Conservation (phyloP, 2,797 vertebrate species). For the Ctenosaura bakeri region DNA sequence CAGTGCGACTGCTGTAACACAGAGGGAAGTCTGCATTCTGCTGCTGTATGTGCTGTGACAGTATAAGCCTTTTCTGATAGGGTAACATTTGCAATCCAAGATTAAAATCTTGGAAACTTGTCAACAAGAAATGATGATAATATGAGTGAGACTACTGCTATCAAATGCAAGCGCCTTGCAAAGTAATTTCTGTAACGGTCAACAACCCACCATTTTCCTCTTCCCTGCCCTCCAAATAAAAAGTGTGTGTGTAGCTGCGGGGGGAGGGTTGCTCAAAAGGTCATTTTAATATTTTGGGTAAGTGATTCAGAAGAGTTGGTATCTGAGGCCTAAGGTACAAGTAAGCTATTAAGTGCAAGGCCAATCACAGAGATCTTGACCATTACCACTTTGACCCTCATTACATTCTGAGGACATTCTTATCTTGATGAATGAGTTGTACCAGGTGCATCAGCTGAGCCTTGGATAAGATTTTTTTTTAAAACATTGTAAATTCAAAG, state of each 20-base stretch:
- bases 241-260: neutral
- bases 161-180: conserved; percentile 73
- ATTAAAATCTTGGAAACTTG: conserved; percentile 79
- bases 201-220: conserved; percentile 67
- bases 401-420: conserved; percentile 51
- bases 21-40: conserved; percentile 65
- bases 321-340: conserved; percentile 63
- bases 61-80: conserved; percentile 70
- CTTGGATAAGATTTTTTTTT: conserved; percentile 59
- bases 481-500: conserved; percentile 64
- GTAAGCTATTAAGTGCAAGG: conserved; percentile 52
- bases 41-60: conserved; percentile 57
- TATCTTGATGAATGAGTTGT: conserved; percentile 46
- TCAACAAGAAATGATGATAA: conserved; percentile 75
- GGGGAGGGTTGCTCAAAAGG: conserved; percentile 53
- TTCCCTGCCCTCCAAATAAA: conserved; percentile 52
- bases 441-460: conserved; percentile 28
- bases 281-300: conserved; percentile 77
- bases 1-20: conserved; percentile 51
- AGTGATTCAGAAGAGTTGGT: conserved; percentile 58
- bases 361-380: conserved; percentile 49
- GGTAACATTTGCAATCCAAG: conserved; percentile 74
- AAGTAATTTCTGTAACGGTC: conserved; percentile 72
- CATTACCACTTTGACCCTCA: conserved; percentile 33
- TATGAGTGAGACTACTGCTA: conserved; percentile 69